These are phyloP conservation scores for Nesometra sesokonis DNA, from an alignment of 35 echinoderm and acorn worm genomes.

Conservation along the genomic window DNA sequence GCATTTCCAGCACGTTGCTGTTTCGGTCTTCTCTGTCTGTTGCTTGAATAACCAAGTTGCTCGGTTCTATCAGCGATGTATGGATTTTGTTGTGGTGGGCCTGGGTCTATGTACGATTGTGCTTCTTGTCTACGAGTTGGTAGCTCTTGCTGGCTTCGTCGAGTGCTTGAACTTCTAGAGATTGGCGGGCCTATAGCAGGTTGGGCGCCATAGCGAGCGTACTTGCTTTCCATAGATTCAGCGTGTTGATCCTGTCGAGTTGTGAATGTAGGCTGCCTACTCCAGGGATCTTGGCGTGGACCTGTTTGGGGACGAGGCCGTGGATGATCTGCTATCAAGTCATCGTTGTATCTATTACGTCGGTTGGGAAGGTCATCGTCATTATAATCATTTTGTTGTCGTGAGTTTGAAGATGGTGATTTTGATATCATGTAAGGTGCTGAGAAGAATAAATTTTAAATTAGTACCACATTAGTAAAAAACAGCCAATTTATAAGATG, in stretches of 20 bases:
- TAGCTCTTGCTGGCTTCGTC: not conserved
- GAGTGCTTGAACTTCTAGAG: not conserved
- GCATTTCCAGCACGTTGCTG: not conserved
- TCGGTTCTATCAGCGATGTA: not conserved
- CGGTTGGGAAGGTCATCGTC: not conserved
- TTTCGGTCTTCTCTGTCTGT: not conserved
- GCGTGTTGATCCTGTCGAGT: not conserved
- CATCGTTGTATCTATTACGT: not conserved
- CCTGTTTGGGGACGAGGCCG: not conserved
- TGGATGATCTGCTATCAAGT: not conserved
- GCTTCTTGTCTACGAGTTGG: not conserved
- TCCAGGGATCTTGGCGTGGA: not conserved
- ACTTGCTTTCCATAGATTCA: not conserved
- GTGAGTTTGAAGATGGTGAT: not conserved
- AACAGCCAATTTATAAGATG: no score
- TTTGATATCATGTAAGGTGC: not conserved
- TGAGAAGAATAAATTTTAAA: not conserved
- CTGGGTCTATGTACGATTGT: not conserved
- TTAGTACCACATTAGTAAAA: no score
- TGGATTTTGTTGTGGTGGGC: not conserved
- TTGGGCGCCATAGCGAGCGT: not conserved
- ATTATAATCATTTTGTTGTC: not conserved
- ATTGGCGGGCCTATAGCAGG: not conserved
- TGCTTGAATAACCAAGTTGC: not conserved
- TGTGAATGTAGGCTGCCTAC: not conserved